A percentile compares a stretch with the other conserved stretches of the same genome.
Evolutionary conservation across 2,113 vertebrate species (phyloP).

Genomic region (Megaceryle torquata): DNA sequence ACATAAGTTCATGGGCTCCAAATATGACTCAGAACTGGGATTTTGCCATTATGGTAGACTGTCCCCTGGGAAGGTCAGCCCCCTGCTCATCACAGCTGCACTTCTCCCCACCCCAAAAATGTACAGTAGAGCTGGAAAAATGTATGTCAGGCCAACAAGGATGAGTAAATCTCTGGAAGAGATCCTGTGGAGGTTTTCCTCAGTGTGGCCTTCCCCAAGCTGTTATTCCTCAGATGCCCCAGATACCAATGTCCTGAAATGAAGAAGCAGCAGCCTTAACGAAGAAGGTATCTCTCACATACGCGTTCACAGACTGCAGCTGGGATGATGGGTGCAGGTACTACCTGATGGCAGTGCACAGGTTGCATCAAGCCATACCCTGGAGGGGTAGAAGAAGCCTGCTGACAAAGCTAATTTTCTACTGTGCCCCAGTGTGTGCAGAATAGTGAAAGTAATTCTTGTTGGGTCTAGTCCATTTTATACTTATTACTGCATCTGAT

Average conservation of each 20-base stretch:
- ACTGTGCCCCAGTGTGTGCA: background rate
- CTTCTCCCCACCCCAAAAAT: background rate
- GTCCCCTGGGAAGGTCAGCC: background rate
- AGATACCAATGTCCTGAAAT: background rate
- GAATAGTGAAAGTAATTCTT: background rate
- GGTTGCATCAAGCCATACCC: background rate
- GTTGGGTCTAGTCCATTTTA: background rate
- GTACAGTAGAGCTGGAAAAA: background rate
- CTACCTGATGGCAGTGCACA: rapidly evolving
- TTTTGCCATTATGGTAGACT: background rate
- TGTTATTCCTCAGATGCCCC: background rate
- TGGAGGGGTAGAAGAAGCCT: background rate
- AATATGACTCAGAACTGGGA: background rate
- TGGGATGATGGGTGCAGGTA: background rate
- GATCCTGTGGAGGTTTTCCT: background rate
- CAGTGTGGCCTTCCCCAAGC: background rate
- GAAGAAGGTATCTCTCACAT: rapidly evolving
- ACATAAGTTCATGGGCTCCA: rapidly evolving
- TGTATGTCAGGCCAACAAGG: background rate
- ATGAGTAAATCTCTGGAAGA: background rate
- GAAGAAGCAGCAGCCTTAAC: background rate
- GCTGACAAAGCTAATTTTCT: rapidly evolving
- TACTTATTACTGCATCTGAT: background rate
- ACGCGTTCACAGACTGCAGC: background rate
- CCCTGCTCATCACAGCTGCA: rapidly evolving